Conservation (phyloP, 1,140 invertebrate genomes). For the Heliconius himera region DNA sequence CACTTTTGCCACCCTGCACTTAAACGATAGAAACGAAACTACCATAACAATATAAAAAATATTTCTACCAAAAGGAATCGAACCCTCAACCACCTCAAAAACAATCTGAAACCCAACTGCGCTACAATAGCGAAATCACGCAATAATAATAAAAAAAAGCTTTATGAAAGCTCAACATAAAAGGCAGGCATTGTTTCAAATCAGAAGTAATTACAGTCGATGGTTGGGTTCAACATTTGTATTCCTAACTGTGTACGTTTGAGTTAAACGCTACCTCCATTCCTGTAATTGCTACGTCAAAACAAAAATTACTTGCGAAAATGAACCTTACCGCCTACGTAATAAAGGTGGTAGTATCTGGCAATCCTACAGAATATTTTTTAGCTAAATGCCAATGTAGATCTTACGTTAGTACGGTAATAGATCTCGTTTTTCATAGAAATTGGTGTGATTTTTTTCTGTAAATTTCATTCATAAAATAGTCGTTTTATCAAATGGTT, state of each 20-base stretch:
- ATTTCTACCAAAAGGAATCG: too few species aligned
- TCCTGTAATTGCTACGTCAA: conserved; percentile 31
- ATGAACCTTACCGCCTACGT: neutral
- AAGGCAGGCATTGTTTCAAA: conserved; percentile 28
- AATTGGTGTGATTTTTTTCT: conserved; percentile 5
- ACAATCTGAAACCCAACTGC: too few species aligned
- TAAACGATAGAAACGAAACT: too few species aligned
- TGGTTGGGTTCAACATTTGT: conserved; percentile 29
- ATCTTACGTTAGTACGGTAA: conserved; percentile 11
- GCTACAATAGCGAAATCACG: neutral
- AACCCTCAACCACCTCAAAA: too few species aligned
- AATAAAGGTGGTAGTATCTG: neutral
- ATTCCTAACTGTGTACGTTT: conserved; percentile 30
- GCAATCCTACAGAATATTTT: neutral
- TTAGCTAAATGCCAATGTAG: conserved; percentile 4
- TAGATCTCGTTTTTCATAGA: neutral
- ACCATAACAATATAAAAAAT: too few species aligned
- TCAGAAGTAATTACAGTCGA: conserved; percentile 28
- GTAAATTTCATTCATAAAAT: neutral
- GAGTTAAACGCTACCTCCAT: conserved; percentile 30
- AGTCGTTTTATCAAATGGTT: neutral
- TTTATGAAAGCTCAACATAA: conserved; percentile 5
- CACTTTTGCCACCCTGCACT: too few species aligned
- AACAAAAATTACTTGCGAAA: conserved; percentile 3
- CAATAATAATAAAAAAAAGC: conserved; percentile 6